phyloP scores from a whole-genome alignment of 2,888 invertebrate species.

The Crioceris asparagi region DNA sequence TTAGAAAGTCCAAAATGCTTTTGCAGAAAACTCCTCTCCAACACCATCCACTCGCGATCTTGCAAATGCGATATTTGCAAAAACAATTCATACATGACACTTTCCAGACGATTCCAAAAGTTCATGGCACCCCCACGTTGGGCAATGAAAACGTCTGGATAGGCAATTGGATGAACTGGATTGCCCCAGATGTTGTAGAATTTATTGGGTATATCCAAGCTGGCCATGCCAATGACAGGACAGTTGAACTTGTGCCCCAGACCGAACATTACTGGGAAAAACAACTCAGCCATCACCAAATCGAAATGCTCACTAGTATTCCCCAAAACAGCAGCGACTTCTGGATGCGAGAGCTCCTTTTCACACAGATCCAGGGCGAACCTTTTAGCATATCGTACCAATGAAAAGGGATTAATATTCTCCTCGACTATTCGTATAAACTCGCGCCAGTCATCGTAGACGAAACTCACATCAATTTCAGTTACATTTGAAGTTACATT shows the following conservation, averaged over 20 bases:
- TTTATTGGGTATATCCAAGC: conserved; percentile 25
- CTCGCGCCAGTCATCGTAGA: conserved; percentile 29
- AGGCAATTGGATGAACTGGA: conserved; percentile 29
- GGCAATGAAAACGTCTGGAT: too few species aligned
- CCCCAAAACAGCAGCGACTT: conserved; percentile 17
- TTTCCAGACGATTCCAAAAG: conserved; percentile 26
- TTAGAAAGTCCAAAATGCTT: conserved; percentile 29
- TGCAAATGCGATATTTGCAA: conserved; percentile 9
- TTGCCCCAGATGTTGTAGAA: conserved; percentile 29
- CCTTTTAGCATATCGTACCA: too few species aligned
- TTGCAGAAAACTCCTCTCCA: conserved; percentile 14
- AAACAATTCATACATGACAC: conserved; percentile 14
- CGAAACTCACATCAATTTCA: conserved; percentile 34
- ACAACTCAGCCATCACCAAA: conserved; percentile 29
- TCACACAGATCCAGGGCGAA: neutral
- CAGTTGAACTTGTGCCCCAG: conserved; percentile 25
- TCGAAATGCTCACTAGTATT: conserved; percentile 27
- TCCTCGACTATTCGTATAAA: too few species aligned
- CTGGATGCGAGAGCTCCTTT: conserved; percentile 14
- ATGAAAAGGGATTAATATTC: too few species aligned
- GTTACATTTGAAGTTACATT: too few species aligned
- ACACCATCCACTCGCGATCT: conserved; percentile 14
- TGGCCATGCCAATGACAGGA: conserved; percentile 30
- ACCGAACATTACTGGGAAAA: neutral
- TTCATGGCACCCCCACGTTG: too few species aligned